These are phyloP conservation scores for Margarornis squamiger DNA, from an alignment of 2,797 vertebrate genomes.

Conservation along the genomic window DNA sequence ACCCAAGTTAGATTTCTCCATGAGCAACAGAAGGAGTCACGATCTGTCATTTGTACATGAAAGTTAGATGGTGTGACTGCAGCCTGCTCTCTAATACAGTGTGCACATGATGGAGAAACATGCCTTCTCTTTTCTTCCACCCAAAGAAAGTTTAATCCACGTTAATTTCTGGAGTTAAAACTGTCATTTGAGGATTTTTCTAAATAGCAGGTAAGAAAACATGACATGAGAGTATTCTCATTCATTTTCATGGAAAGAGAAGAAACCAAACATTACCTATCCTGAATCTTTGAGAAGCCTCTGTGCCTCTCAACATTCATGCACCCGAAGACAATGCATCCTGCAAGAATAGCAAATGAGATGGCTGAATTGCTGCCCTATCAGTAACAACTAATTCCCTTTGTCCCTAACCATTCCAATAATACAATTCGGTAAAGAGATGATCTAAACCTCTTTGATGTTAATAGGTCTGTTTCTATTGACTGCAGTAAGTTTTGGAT, in stretches of 20 bases:
- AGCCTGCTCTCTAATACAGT: neutral
- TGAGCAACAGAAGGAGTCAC: neutral
- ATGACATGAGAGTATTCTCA: neutral
- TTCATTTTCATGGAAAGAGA: neutral
- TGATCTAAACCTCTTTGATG: neutral
- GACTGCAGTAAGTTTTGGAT: slow-evolving; percentile 27
- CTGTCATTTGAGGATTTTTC: neutral
- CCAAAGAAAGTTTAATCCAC: neutral
- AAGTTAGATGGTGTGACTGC: neutral
- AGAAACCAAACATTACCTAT: neutral
- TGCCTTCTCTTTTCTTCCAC: neutral
- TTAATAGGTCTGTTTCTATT: neutral
- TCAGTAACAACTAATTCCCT: neutral
- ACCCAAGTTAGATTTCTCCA: neutral
- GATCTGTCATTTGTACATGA: neutral
- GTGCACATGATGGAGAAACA: neutral
- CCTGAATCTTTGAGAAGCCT: neutral
- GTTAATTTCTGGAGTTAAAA: neutral
- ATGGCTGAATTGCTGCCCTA: neutral
- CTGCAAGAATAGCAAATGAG: neutral
- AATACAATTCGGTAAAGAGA: neutral
- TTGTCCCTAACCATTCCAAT: neutral
- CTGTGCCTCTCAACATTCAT: neutral
- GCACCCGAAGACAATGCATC: neutral
- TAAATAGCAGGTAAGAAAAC: neutral